phyloP scores from a whole-genome alignment of 2,888 invertebrate genomes.

The Chironomus riparius region DNA sequence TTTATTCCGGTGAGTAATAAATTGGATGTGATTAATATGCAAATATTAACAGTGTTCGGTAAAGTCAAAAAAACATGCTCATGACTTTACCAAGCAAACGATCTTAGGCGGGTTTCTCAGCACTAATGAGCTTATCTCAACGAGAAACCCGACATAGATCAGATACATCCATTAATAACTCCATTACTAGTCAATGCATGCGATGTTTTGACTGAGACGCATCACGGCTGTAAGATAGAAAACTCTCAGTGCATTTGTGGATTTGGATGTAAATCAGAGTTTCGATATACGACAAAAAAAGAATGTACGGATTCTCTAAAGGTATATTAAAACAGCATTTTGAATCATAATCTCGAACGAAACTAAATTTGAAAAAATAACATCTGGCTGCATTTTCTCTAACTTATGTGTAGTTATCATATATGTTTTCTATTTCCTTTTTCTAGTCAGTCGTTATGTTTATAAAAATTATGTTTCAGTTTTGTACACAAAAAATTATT shows the following conservation, averaged over 20 bases:
- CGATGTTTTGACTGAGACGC: slow-evolving; percentile 13
- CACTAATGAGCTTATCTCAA: too few species aligned
- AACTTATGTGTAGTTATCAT: neutral
- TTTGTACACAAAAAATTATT: neutral
- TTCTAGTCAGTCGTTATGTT: neutral
- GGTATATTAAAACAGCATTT: slow-evolving; percentile 40
- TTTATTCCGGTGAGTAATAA: too few species aligned
- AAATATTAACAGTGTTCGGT: too few species aligned
- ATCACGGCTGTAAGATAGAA: slow-evolving; percentile 49
- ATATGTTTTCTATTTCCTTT: slow-evolving; percentile 4
- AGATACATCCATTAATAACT: too few species aligned
- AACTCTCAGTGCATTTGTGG: slow-evolving; percentile 51
- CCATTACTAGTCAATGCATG: neutral
- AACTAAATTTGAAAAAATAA: neutral
- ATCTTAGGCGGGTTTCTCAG: too few species aligned
- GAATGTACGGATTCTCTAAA: slow-evolving; percentile 52
- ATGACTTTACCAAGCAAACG: too few species aligned
- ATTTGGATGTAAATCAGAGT: slow-evolving; percentile 52
- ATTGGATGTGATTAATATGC: too few species aligned
- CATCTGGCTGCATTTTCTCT: too few species aligned
- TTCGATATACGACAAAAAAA: slow-evolving; percentile 47
- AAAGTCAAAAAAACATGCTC: too few species aligned
- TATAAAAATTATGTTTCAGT: neutral
- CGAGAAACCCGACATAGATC: too few species aligned
- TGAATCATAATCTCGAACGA: neutral